A percentile compares a stretch with the other conserved stretches of the same genome.
Conservation (phyloP, 2,888 invertebrate genomes). For the Mythimna impura region DNA sequence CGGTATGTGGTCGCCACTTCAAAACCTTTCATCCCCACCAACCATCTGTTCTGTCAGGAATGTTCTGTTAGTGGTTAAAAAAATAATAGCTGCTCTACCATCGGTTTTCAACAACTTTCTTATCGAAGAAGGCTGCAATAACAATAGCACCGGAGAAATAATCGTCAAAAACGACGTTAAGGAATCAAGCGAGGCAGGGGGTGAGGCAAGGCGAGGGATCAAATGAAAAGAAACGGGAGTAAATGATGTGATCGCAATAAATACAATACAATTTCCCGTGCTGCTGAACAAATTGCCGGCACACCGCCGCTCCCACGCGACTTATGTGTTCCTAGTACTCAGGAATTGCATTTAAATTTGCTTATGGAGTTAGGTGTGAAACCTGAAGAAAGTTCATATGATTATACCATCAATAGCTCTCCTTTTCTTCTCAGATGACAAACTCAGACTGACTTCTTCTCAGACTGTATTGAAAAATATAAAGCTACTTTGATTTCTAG, state of each 20-base stretch:
- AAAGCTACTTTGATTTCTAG: neutral
- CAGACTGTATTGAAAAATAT: neutral
- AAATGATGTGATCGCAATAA: conserved; percentile 76
- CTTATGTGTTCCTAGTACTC: conserved; percentile 48
- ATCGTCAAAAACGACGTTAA: conserved; percentile 33
- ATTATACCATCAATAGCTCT: conserved; percentile 6
- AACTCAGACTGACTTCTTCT: too few species aligned
- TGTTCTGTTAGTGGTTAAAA: too few species aligned
- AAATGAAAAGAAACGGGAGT: conserved; percentile 68
- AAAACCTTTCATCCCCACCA: too few species aligned
- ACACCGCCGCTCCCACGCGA: conserved; percentile 70
- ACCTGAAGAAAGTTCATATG: neutral
- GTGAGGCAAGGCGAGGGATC: conserved; percentile 64
- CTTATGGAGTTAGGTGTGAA: conserved; percentile 15
- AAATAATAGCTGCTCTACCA: neutral
- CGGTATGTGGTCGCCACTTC: too few species aligned
- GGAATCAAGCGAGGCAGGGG: conserved; percentile 46
- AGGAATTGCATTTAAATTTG: conserved; percentile 35
- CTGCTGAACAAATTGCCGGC: conserved; percentile 69
- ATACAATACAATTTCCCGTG: conserved; percentile 77
- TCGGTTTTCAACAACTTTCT: neutral
- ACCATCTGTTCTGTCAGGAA: too few species aligned
- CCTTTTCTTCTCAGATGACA: neutral
- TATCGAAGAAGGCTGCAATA: conserved; percentile 1
- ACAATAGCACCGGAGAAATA: conserved; percentile 7